Conservation (phyloP, 2,888 invertebrate species). For the Hoplodrina ambigua region DNA sequence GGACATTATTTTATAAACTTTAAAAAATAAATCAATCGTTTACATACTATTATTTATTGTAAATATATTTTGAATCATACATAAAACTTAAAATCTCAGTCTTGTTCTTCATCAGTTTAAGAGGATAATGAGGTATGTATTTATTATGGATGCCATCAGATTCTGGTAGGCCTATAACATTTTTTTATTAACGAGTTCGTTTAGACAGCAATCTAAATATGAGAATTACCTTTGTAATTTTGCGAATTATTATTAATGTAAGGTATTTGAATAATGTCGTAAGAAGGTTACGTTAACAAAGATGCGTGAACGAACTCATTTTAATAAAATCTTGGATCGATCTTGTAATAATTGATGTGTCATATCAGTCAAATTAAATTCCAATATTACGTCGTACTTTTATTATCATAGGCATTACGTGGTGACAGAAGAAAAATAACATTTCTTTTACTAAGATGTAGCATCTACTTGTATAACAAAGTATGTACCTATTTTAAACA, state of each 20-base stretch:
- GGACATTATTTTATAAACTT: too few relatives aligned
- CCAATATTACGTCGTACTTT: slow-evolving; percentile 7
- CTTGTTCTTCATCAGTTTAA: too few relatives aligned
- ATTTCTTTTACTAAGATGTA: neutral
- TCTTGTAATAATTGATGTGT: slow-evolving; percentile 26
- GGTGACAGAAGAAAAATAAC: neutral
- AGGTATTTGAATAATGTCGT: neutral
- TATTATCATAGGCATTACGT: slow-evolving; percentile 9
- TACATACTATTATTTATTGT: too few relatives aligned
- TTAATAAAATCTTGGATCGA: slow-evolving; percentile 27
- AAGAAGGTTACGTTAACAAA: slow-evolving; percentile 20
- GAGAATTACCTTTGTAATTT: neutral
- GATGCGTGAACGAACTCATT: slow-evolving; percentile 27
- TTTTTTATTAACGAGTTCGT: neutral
- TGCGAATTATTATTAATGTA: slow-evolving; percentile 6
- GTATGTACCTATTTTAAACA: neutral
- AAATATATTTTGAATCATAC: too few relatives aligned
- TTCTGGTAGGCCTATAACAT: too few relatives aligned
- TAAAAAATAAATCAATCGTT: too few relatives aligned
- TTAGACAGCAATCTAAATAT: neutral
- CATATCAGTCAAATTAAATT: slow-evolving; percentile 31
- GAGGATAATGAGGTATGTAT: too few relatives aligned
- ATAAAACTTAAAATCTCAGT: too few relatives aligned
- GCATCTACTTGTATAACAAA: neutral
- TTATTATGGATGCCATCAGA: too few relatives aligned